These are phyloP conservation scores for Fukomys damarensis DNA, from an alignment of 2,113 vertebrate species.

Conservation along the genomic window DNA sequence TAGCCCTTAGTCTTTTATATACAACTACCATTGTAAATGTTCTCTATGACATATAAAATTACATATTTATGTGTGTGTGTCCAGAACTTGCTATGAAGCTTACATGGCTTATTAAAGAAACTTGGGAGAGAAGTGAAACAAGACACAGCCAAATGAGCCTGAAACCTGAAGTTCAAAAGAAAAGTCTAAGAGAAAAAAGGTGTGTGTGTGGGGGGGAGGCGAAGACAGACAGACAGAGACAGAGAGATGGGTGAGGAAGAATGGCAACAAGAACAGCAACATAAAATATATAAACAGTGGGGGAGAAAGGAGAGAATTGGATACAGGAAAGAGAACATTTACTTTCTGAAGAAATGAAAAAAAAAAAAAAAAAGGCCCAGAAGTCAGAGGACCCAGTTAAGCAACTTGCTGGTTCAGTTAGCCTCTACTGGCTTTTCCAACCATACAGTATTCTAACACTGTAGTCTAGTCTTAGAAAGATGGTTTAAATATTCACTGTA, in stretches of 20 bases:
- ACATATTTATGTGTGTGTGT: background rate
- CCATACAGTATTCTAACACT: background rate
- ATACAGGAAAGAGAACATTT: background rate
- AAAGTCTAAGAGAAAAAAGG: background rate
- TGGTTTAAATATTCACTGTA: conserved; percentile 78
- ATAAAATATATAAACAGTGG: background rate
- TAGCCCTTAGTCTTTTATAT: background rate
- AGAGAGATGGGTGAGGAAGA: rapidly evolving
- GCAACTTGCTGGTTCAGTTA: background rate
- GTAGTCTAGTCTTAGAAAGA: conserved; percentile 69
- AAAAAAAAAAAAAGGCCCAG: background rate
- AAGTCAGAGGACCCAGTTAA: background rate
- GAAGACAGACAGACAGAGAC: too few species aligned
- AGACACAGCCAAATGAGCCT: background rate
- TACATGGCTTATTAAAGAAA: background rate
- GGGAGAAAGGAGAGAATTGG: background rate
- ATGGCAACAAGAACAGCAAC: background rate
- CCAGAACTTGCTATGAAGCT: background rate
- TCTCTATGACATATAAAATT: background rate
- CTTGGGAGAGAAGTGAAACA: background rate
- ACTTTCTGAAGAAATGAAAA: background rate
- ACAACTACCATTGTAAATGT: background rate
- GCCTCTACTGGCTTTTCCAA: background rate
- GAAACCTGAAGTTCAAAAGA: background rate
- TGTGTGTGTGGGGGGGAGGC: too few species aligned